Evolutionary conservation across 2,888 invertebrate genomes (phyloP).

Genomic region (Luperina nickerlii): DNA sequence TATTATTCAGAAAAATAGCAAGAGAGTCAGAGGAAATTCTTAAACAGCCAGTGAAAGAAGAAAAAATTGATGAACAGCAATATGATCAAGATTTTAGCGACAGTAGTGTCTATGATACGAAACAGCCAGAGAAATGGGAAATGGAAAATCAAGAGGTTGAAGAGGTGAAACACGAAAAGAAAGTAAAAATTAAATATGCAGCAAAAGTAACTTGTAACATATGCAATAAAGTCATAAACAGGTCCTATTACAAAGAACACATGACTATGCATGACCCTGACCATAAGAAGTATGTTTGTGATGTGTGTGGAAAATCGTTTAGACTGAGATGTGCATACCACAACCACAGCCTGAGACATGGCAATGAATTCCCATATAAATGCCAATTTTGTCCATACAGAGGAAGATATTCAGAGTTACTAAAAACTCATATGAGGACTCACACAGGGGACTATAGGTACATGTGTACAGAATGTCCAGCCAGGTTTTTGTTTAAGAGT

Average conservation of each 20-base stretch:
- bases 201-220: constrained; percentile 55
- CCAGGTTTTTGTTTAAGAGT: constrained; percentile 78
- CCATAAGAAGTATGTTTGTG: constrained; percentile 79
- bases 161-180: constrained; percentile 61
- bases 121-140: constrained; percentile 60
- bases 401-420: constrained; percentile 75
- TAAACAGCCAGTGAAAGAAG: constrained; percentile 67
- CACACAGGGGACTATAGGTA: constrained; percentile 79
- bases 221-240: constrained; percentile 75
- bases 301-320: constrained; percentile 81
- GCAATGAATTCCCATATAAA: constrained; percentile 79
- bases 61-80: constrained; percentile 49
- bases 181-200: constrained; percentile 65
- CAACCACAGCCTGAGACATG: constrained; percentile 77
- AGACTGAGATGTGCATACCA: constrained; percentile 77
- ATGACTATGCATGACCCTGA: constrained; percentile 80
- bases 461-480: constrained; percentile 82
- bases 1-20: constrained; percentile 78
- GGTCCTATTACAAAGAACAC: constrained; percentile 78
- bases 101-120: constrained; percentile 57
- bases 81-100: constrained; percentile 67
- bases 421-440: constrained; percentile 78
- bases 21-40: constrained; percentile 74
- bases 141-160: constrained; percentile 40
- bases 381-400: constrained; percentile 79